Evolutionary conservation across 64 coral and sea anemone genomes (phyloP), one percentile per base, ranked within the genome.

Genomic region (Dendrophyllia cribrosa): DNA sequence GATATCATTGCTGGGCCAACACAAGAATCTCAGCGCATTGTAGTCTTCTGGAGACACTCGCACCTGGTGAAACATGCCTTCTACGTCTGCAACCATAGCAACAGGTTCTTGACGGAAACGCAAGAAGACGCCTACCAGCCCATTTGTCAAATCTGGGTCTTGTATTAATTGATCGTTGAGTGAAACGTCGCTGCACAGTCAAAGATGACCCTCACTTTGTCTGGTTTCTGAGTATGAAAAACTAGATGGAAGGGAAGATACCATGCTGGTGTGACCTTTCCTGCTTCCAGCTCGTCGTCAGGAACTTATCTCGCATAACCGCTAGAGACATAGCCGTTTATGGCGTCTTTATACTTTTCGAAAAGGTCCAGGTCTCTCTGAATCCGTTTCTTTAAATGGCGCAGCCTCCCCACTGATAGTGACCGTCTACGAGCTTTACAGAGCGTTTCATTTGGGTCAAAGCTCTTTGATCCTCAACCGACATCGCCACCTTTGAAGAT

Each of bases 201-300:
- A n/a, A n/a, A n/a, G n/a, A n/a, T n/a, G n/a, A n/a, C n/a, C n/a
- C n/a, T n/a, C n/a, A n/a, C 53, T 49, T 74, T 88, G 47, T 70
- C 21, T 73, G 86, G 67, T 55, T 88, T 88, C 75, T 79, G 52
- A 24, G 77, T 48, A 58, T n/a, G n/a, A n/a, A n/a, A n/a, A n/a
- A n/a, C n/a, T 74, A 23, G 22, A 72, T 72, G 86, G 44, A 74
- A 71, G 14, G 70, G 86, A 43, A 87, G 48, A 72, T 87, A 87
- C 62, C 62, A 87, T 25, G 22, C 66, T 19, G 22, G 22, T 9
- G 63, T 48, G 48, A 70, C 84, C 59, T 87, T 13, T n/a, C n/a
- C n/a, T n/a, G n/a, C n/a, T n/a, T n/a, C n/a, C n/a, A n/a, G n/a
- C n/a, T n/a, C n/a, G n/a, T 7, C 22, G 13, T 51, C 43, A 25